Evolutionary conservation across 2,113 vertebrate genomes (phyloP).

Genomic region (Mormoops blainvillei): DNA sequence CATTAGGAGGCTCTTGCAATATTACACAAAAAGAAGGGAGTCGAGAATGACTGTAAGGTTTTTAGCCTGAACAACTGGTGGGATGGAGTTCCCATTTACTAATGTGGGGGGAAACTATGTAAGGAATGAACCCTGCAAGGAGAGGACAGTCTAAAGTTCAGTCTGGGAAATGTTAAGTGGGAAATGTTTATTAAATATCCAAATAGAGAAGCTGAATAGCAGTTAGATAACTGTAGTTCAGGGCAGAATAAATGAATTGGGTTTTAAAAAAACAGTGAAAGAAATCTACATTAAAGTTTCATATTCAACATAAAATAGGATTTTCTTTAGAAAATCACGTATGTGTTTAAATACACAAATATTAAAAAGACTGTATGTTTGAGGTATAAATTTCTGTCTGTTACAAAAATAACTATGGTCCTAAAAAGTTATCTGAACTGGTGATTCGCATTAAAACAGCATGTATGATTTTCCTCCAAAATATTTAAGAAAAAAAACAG

Average conservation of each 20-base stretch:
- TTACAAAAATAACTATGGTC: conserved; percentile 6
- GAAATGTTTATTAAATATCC: neutral
- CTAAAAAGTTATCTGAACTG: neutral
- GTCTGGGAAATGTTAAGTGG: neutral
- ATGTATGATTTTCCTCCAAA: neutral
- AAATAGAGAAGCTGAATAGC: neutral
- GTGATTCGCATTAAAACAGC: neutral
- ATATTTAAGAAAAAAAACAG: neutral
- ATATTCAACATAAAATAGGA: neutral
- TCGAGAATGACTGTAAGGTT: neutral
- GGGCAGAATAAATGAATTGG: neutral
- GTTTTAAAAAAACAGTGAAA: neutral
- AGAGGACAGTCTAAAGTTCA: neutral
- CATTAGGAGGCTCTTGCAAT: neutral
- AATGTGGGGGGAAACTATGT: neutral
- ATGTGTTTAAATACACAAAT: neutral
- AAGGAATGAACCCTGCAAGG: neutral
- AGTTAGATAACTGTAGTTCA: neutral
- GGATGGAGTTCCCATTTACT: neutral
- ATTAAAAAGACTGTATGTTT: neutral
- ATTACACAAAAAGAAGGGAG: neutral
- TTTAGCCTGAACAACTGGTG: neutral
- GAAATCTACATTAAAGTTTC: neutral
- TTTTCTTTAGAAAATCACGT: neutral
- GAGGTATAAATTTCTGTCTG: neutral